Percentiles rank a stretch among this genome's conserved stretches.
Evolutionary conservation across 2,113 vertebrate species (phyloP).

Genomic region (Podiceps cristatus): DNA sequence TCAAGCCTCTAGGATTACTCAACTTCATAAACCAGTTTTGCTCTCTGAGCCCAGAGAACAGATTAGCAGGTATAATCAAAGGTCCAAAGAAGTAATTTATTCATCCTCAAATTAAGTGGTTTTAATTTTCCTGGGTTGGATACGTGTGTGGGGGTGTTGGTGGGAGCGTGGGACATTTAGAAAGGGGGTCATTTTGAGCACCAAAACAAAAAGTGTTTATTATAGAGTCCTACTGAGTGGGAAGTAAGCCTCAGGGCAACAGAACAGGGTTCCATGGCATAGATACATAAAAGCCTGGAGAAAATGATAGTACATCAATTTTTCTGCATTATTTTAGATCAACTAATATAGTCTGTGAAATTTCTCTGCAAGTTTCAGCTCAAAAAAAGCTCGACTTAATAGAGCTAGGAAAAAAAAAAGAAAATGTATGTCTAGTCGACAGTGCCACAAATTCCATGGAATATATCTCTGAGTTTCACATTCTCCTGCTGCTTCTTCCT

Average conservation of each 20-base stretch:
- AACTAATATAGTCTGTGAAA: neutral
- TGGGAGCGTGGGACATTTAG: neutral
- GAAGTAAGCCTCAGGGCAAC: neutral
- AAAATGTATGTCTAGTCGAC: neutral
- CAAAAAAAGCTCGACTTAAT: neutral
- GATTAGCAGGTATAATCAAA: neutral
- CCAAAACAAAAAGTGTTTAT: accelerated
- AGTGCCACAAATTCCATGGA: neutral
- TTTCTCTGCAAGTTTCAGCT: neutral
- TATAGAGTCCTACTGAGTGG: neutral
- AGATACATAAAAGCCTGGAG: neutral
- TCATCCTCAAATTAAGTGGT: neutral
- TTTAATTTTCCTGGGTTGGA: neutral
- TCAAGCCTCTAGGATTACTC: neutral
- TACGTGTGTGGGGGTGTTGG: neutral
- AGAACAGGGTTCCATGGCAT: neutral
- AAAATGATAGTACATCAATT: accelerated
- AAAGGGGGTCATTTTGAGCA: neutral
- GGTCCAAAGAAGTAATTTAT: neutral
- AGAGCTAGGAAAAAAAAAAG: neutral
- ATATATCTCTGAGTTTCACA: neutral
- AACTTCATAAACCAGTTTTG: neutral
- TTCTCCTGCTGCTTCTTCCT: neutral
- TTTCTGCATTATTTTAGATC: neutral
- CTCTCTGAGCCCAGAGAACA: neutral